phyloP scores from a whole-genome alignment of 2,113 vertebrate species.

The Gavia stellata region DNA sequence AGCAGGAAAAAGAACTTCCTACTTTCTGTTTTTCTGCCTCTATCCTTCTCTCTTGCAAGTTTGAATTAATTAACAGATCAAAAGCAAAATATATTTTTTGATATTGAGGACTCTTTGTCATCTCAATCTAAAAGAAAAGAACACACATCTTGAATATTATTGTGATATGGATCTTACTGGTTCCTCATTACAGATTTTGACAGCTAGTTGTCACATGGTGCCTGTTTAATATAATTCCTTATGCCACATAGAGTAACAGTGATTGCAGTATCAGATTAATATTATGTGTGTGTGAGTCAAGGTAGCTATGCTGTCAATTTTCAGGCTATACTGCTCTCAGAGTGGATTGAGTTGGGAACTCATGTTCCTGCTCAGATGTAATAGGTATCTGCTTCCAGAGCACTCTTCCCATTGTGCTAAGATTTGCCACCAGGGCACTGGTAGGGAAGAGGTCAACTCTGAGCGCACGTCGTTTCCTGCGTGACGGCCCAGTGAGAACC shows the following conservation, averaged over 20 bases:
- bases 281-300: neutral
- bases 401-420: neutral
- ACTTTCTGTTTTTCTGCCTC: neutral
- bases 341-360: neutral
- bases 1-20: neutral
- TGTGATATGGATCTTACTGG: neutral
- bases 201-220: neutral
- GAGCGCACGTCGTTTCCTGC: neutral
- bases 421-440: neutral
- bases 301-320: neutral
- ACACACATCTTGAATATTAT: neutral
- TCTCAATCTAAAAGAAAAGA: neutral
- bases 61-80: conserved; percentile 42
- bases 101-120: neutral
- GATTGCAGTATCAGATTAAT: neutral
- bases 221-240: neutral
- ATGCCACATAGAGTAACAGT: neutral
- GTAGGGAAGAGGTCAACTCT: neutral
- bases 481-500: neutral
- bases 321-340: neutral
- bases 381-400: neutral
- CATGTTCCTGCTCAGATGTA: neutral
- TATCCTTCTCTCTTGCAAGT: neutral
- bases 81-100: neutral
- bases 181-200: neutral